Conservation (phyloP, 2,888 invertebrate genomes). For the Netelia inedita region DNA sequence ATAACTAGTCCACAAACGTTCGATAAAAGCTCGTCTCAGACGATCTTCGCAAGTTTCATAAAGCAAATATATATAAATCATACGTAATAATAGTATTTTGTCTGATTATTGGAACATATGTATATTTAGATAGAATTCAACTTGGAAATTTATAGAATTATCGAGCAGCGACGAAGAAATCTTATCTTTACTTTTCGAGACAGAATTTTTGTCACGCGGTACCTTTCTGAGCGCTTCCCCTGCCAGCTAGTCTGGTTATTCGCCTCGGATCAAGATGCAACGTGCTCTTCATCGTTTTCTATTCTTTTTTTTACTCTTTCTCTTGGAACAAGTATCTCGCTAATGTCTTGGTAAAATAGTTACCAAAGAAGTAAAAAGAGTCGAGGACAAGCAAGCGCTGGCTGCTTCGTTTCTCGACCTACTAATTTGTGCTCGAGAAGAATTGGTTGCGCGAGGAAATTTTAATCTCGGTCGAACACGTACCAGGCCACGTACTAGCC, state of each 20-base stretch:
- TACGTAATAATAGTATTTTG: neutral
- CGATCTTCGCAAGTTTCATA: neutral
- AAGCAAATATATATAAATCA: neutral
- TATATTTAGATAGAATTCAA: neutral
- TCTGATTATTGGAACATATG: too few relatives aligned
- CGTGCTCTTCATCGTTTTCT: constrained; percentile 67
- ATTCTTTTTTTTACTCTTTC: neutral
- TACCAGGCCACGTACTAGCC: constrained; percentile 47
- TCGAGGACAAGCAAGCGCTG: constrained; percentile 3
- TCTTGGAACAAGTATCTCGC: neutral
- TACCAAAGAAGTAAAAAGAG: neutral
- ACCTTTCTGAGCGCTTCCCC: constrained; percentile 63
- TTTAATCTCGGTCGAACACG: constrained; percentile 64
- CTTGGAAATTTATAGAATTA: neutral
- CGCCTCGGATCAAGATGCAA: constrained; percentile 68
- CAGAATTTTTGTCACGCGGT: constrained; percentile 18
- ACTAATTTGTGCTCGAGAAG: neutral
- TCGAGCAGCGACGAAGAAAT: neutral
- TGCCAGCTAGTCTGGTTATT: constrained; percentile 66
- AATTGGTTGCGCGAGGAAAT: constrained; percentile 39
- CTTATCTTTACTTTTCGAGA: neutral
- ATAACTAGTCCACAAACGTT: constrained; percentile 5
- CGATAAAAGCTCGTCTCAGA: neutral
- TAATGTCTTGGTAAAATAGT: constrained; percentile 15
- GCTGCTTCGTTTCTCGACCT: neutral